phyloP scores from a whole-genome alignment of 2,797 vertebrate species.

The Limnodromus scolopaceus region DNA sequence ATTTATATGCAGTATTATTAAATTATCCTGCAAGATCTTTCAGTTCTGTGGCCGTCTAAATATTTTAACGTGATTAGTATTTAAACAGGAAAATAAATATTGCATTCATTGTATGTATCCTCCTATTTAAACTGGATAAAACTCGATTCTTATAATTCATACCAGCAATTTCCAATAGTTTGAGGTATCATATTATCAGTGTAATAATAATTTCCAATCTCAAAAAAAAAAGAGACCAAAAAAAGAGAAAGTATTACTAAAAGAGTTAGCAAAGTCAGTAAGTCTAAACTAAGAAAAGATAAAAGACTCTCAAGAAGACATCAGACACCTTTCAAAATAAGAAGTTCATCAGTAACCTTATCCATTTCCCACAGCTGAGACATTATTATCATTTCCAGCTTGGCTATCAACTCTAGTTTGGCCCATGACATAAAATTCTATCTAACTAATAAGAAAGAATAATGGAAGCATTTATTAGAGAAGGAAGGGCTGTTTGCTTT shows the following conservation, averaged over 20 bases:
- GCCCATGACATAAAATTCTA: neutral
- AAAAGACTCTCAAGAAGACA: neutral
- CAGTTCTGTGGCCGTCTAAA: neutral
- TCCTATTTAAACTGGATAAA: neutral
- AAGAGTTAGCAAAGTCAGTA: neutral
- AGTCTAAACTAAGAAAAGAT: neutral
- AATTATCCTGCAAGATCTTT: neutral
- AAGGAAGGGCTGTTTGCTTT: slow-evolving; percentile 38
- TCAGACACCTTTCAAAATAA: slow-evolving; percentile 3
- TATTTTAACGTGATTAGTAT: neutral
- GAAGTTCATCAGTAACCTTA: slow-evolving; percentile 29
- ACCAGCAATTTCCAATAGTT: neutral
- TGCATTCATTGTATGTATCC: neutral
- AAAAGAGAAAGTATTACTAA: rapidly evolving
- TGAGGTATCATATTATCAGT: neutral
- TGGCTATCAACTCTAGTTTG: neutral
- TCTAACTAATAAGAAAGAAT: slow-evolving; percentile 9
- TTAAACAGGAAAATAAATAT: neutral
- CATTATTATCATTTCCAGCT: neutral
- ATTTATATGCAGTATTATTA: neutral
- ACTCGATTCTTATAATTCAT: neutral
- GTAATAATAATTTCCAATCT: neutral
- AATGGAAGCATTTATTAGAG: slow-evolving; percentile 40
- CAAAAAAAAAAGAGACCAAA: too few species aligned
- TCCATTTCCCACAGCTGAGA: neutral